A percentile compares a stretch with the other conserved stretches of the same genome.
phyloP scores from a whole-genome alignment of 2,888 invertebrate species.

The Phragmatobia fuliginosa region DNA sequence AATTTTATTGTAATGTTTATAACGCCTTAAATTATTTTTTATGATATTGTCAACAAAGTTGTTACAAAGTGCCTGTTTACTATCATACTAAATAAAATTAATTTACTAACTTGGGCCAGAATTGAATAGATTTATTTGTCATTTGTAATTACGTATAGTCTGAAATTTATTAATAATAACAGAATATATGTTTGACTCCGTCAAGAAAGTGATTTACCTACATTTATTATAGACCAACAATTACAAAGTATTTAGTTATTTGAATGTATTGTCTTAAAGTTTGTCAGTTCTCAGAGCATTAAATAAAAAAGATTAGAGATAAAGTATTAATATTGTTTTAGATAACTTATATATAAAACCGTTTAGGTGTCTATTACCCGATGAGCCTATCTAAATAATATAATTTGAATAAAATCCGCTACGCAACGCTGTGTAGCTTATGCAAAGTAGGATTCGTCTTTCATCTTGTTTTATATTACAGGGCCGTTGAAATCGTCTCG shows the following conservation, averaged over 20 bases:
- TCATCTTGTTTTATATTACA: conserved; percentile 73
- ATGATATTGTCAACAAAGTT: conserved; percentile 48
- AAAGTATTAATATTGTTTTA: not conserved
- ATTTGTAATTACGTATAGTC: conserved; percentile 11
- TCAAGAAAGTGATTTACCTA: not conserved
- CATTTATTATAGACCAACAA: not conserved
- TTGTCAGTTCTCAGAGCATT: not conserved
- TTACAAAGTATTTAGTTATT: too few relatives aligned
- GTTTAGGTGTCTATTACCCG: conserved; percentile 28
- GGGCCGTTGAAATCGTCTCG: conserved; percentile 56
- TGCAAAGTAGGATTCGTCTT: conserved; percentile 71
- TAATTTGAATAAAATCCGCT: conserved; percentile 58
- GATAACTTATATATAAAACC: conserved; percentile 7
- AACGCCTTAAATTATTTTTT: conserved; percentile 41
- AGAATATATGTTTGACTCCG: not conserved
- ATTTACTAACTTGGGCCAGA: conserved; percentile 28
- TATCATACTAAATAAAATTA: conserved; percentile 51
- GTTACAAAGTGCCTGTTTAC: conserved; percentile 61
- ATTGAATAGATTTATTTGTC: conserved; percentile 28
- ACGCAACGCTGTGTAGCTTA: conserved; percentile 61
- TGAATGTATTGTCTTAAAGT: not conserved
- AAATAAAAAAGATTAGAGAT: not conserved
- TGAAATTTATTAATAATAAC: not conserved
- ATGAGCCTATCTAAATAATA: conserved; percentile 53
- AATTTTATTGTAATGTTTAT: conserved; percentile 26